Base-by-base conservation (phyloP, 1,140 invertebrate genomes). In the Andricus grossulariae region DNA sequence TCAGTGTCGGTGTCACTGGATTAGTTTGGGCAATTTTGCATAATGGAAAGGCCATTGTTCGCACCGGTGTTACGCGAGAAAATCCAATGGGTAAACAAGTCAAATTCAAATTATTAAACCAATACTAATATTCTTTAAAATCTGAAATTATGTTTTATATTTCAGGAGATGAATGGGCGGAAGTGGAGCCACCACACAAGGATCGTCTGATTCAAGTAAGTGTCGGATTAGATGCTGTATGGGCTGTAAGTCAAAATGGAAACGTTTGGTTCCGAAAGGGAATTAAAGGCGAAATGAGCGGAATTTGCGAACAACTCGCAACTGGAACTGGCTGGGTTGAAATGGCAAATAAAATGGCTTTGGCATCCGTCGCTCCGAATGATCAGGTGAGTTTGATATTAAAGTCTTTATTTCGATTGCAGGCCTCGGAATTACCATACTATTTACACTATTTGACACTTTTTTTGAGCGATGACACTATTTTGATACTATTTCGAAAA, bases 191-290 rank as follows among this genome's bases (percentile, higher is more conserved):
- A 51, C 96, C 96, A 0, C 92, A 94, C 60, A 92, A 93, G 86
- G 93, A 93, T 88, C 94, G 93, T 88, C 92, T 98, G 13, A 88
- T 93, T 51, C 95, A 97, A 89, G 91, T 98, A 7, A 95, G 96
- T 75, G 96, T 98, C 19, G 97, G 97, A 6, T 93, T 93, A n/a
- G 94, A 96, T 92, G 92, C 95, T 5, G 95, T 98, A 10, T 98
- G 97, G 97, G 96, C 95, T 78, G 91, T 98, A 10, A 96, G 95
- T 70, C 94, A 96, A 84, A 95, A 97, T 87, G 94, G 95, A 75
- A 94, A 94, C 85, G 96, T 97, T n/a, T 98, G 97, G 97, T 98
- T 97, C 88, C 93, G 97, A 81, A 95, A 97, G 90, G 97, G 97
- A 32, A 93, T 98, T 25, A 94, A 95, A 88, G 94, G 95, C 7